Evolutionary conservation across 2,113 vertebrate species (phyloP).

Genomic region (Parotia lawesii): DNA sequence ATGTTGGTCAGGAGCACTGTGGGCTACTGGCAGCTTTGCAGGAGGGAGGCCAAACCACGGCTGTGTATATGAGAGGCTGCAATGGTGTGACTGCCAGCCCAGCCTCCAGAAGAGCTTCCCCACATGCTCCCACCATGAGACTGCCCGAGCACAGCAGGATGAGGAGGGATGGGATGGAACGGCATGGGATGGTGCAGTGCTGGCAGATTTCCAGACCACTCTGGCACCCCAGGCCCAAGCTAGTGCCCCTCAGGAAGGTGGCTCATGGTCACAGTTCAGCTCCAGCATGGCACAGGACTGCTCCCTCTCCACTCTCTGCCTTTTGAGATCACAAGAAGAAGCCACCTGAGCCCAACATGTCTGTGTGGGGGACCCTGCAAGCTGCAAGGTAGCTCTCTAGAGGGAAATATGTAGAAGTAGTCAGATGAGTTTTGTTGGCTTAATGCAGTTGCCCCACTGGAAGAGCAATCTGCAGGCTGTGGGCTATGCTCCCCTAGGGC

Average conservation of each 20-base stretch:
- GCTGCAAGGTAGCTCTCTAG: background rate
- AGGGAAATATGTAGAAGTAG: background rate
- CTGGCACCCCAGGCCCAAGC: background rate
- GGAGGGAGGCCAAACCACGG: constrained; percentile 69
- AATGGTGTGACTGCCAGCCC: background rate
- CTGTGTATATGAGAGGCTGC: constrained; percentile 37
- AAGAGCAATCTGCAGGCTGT: background rate
- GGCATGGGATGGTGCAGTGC: background rate
- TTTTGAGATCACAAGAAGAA: background rate
- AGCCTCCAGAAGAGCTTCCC: constrained; percentile 35
- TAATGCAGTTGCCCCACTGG: constrained; percentile 28
- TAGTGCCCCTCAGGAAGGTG: background rate
- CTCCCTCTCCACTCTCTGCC: background rate
- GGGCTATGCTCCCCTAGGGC: background rate
- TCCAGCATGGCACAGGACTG: background rate
- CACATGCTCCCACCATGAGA: background rate
- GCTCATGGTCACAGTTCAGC: background rate
- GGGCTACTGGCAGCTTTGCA: constrained; percentile 74
- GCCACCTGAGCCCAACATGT: background rate
- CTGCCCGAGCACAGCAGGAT: background rate
- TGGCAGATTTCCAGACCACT: background rate
- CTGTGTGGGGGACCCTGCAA: background rate
- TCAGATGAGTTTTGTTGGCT: background rate
- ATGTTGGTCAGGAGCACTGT: constrained; percentile 81
- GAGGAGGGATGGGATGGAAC: background rate